Percentiles rank a stretch among this genome's conserved stretches.
These are phyloP conservation scores for Philonicus albiceps DNA, from an alignment of 2,888 invertebrate genomes.

Conservation along the genomic window DNA sequence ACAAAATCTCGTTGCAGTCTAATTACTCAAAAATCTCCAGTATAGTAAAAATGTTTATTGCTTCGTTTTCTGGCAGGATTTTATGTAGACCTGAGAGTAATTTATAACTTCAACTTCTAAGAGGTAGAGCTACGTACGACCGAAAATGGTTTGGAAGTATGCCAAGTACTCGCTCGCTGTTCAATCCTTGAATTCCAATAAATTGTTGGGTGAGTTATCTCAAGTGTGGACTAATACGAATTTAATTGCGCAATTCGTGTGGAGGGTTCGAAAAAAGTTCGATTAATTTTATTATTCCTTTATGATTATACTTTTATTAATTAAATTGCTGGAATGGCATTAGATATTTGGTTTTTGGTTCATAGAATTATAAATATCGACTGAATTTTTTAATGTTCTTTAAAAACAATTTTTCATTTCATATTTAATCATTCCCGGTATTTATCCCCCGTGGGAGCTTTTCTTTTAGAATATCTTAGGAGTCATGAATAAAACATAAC, in stretches of 20 bases:
- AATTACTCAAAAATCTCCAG: neutral
- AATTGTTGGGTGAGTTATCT: slow-evolving; percentile 16
- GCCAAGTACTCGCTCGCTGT: neutral
- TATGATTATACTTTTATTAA: neutral
- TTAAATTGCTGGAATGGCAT: neutral
- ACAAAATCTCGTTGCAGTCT: neutral
- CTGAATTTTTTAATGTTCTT: neutral
- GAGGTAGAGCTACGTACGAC: neutral
- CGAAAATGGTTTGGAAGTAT: neutral
- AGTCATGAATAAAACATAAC: neutral
- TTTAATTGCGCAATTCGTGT: slow-evolving; percentile 8
- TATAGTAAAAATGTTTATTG: neutral
- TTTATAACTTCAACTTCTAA: neutral
- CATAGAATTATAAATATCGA: neutral
- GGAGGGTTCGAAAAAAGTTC: neutral
- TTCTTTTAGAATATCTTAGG: neutral
- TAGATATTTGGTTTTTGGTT: neutral
- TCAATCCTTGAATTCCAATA: neutral
- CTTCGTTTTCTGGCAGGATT: neutral
- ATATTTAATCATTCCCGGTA: neutral
- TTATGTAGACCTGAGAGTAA: neutral
- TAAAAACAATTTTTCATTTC: neutral
- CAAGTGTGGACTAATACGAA: slow-evolving; percentile 15
- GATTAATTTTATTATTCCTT: slow-evolving; percentile 14
- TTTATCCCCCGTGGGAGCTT: neutral